phyloP scores from a whole-genome alignment of 2,888 invertebrate genomes.

The Monochamus alternatus region DNA sequence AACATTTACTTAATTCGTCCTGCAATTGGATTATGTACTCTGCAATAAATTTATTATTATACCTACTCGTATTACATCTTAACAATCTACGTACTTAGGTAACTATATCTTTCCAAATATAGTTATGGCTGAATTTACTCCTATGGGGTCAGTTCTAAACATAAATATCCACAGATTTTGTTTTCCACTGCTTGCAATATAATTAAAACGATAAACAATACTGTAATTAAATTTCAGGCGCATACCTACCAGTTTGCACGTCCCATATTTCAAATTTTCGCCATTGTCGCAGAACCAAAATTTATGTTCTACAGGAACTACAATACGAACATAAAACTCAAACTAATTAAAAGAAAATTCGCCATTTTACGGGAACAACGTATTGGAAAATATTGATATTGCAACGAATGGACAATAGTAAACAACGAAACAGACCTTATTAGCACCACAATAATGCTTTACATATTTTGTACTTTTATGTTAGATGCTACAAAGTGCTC shows the following conservation, averaged over 20 bases:
- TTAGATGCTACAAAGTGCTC: no score
- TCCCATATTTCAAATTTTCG: constrained; percentile 7
- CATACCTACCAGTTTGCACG: constrained; percentile 4
- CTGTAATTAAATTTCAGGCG: constrained; percentile 35
- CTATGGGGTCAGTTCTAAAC: not conserved
- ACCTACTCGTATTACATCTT: no score
- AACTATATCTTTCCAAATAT: no score
- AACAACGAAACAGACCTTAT: no score
- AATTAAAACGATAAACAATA: constrained; percentile 38
- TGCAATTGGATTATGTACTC: no score
- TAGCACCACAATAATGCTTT: no score
- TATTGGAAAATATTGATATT: not conserved
- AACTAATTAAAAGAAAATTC: not conserved
- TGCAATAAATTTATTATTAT: no score
- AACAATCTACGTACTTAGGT: no score
- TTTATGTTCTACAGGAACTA: not conserved
- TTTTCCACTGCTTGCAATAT: constrained; percentile 14
- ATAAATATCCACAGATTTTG: constrained; percentile 6
- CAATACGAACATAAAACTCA: not conserved
- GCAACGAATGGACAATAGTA: no score
- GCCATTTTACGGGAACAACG: constrained; percentile 1
- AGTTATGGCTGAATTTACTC: not conserved
- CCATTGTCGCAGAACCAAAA: not conserved
- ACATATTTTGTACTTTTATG: no score
- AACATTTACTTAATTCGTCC: no score